phyloP scores from a whole-genome alignment of 2,797 vertebrate species.

The Aythya fuligula region DNA sequence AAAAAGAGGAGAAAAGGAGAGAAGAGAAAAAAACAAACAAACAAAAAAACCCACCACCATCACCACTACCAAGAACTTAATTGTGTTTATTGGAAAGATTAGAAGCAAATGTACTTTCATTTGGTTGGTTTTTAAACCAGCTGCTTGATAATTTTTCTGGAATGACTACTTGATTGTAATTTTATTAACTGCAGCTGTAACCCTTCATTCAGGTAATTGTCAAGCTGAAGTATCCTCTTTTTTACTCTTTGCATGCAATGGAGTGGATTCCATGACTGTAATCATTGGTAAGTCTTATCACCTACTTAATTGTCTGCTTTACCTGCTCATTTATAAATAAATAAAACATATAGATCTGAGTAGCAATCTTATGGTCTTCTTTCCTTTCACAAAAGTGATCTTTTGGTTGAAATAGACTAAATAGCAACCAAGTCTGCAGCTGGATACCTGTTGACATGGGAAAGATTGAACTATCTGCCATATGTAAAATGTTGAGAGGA shows the following conservation, averaged over 20 bases:
- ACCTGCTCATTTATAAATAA: not conserved
- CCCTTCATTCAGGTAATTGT: not conserved
- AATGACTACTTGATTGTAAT: not conserved
- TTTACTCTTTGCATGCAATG: not conserved
- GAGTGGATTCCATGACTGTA: not conserved
- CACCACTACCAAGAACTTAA: not conserved
- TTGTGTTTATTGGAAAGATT: not conserved
- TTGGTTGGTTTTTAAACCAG: not conserved
- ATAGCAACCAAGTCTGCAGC: not conserved
- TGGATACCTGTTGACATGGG: not conserved
- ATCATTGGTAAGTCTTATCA: not conserved
- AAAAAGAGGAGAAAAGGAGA: too few species aligned
- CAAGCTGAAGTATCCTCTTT: not conserved
- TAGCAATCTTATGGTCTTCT: not conserved
- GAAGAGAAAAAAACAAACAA: too few species aligned
- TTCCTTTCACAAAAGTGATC: not conserved
- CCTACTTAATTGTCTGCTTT: not conserved
- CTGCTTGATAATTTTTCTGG: not conserved
- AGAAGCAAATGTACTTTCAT: not conserved
- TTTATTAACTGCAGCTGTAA: not conserved
- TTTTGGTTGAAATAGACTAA: not conserved
- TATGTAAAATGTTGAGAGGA: not conserved
- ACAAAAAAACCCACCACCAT: not conserved
- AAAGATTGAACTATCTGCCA: not conserved
- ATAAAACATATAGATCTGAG: not conserved